phyloP scores from a whole-genome alignment of 2,888 invertebrate genomes.

The Heliconius hortense region DNA sequence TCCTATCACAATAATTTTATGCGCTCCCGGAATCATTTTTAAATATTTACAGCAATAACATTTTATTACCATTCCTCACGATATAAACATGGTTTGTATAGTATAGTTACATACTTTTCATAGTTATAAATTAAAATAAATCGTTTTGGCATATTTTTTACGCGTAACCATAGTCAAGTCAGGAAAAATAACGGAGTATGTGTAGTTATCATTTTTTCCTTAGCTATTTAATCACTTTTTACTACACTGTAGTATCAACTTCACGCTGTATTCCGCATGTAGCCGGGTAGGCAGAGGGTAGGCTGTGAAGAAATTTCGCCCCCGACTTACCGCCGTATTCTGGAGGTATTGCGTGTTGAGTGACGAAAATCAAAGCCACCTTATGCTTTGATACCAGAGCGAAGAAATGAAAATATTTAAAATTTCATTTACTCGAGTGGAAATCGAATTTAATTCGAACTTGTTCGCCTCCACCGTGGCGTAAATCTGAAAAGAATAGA shows the following conservation, averaged over 20 bases:
- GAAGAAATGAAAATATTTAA: too few species aligned
- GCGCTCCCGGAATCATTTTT: slow-evolving; percentile 14
- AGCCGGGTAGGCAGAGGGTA: too few species aligned
- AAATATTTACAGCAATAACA: slow-evolving; percentile 16
- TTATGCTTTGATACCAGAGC: too few species aligned
- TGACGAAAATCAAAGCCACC: too few species aligned
- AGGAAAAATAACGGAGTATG: neutral
- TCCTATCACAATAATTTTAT: slow-evolving; percentile 3
- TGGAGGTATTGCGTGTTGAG: too few species aligned
- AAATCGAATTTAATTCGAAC: neutral
- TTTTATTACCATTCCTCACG: slow-evolving; percentile 18
- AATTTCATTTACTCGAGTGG: neutral
- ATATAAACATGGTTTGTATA: slow-evolving; percentile 20
- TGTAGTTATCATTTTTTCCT: neutral
- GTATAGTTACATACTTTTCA: slow-evolving; percentile 20
- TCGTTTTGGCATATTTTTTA: slow-evolving; percentile 18
- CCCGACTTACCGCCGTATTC: too few species aligned
- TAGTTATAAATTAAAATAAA: slow-evolving; percentile 29
- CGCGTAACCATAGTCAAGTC: neutral
- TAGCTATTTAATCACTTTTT: too few species aligned
- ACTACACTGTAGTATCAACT: too few species aligned
- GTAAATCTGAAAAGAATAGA: neutral
- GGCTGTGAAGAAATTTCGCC: too few species aligned
- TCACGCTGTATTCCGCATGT: too few species aligned
- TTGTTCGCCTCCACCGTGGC: neutral